Evolutionary conservation across 2,113 vertebrate genomes (phyloP), one percentile per base, ranked within the genome.

Genomic region (Lagopus leucura): DNA sequence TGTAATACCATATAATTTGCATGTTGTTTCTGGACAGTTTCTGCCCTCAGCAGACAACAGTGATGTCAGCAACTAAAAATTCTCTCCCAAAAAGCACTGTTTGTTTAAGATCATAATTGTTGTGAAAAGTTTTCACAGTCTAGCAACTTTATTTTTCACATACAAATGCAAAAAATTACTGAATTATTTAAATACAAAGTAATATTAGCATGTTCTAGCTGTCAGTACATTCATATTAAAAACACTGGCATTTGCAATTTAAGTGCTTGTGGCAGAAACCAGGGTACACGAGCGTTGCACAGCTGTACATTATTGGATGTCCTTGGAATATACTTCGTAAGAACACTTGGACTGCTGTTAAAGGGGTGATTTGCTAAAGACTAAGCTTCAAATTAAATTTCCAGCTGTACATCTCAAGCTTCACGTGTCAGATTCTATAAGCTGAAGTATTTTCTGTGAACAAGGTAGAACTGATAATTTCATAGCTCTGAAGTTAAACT

Each of bases 1-100:
- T 48, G 36, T 50, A 67, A 82, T 89, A 85, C 50, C 32, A 0
- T 90, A 64, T 88, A 91, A 94, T 90, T 93, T 90, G 50, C 45
- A n/a, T 65, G 65, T 65, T 91, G 48, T 54, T 82, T 94, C 86
- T 86, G 80, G 86, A 70, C 9, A 70, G 19, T 75, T 85, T 94
- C 30, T 88, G 65, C 61, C 58, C 74, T 89, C 21, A 69, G 18
- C 6, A 32, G 89, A 63, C 27, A 84, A 32, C 27, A 89, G 43
- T 61, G 38, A 91, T 85, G 47, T 86, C 76, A 91, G 36, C 21
- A 91, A 28, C 48, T 65, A 92, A 91, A 89, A 86, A 61, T 71
- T 69, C 15, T 45, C 76, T 74, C 47, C 42, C 42, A 8, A 38
- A 93, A 87, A 55, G 2, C 17, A 34, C 8, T 80, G 7, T 30